phyloP scores from a whole-genome alignment of 2,113 vertebrate species.

The Coptodon bakossiorum region DNA sequence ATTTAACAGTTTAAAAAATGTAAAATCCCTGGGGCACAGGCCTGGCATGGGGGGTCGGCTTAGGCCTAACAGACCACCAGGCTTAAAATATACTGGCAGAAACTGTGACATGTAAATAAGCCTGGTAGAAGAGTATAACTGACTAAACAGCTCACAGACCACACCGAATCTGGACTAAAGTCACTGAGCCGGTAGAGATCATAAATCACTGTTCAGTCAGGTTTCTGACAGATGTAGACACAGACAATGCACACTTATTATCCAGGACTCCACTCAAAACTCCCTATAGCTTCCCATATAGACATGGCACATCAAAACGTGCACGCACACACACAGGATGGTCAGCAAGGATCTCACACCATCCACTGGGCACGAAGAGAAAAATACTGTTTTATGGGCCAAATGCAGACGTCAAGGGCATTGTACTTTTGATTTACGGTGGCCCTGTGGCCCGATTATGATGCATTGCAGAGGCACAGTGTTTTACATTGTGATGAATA shows the following conservation, averaged over 20 bases:
- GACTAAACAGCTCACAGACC: slow-evolving; percentile 14
- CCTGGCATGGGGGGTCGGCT: not conserved
- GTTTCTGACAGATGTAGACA: not conserved
- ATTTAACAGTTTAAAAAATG: not conserved
- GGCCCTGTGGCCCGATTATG: slow-evolving; percentile 44
- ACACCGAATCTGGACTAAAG: slow-evolving; percentile 29
- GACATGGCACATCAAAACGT: not conserved
- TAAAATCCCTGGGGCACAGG: rapidly evolving
- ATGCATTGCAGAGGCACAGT: slow-evolving; percentile 29
- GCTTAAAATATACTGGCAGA: not conserved
- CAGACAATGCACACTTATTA: slow-evolving; percentile 5
- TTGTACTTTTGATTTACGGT: slow-evolving; percentile 59
- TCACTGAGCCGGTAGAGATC: slow-evolving; percentile 24
- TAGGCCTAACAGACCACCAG: not conserved
- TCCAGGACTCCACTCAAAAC: not conserved
- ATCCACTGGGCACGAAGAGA: not conserved
- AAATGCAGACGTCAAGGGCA: slow-evolving; percentile 56
- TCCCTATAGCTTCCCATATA: not conserved
- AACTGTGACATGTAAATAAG: not conserved
- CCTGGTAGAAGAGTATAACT: not conserved
- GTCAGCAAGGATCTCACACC: not conserved
- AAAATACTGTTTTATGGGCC: slow-evolving; percentile 31
- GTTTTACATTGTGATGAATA: slow-evolving; percentile 63
- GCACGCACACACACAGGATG: not conserved
- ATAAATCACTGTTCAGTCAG: slow-evolving; percentile 43